Conservation (phyloP, 2,113 vertebrate species). For the Oreochromis tanganicae region DNA sequence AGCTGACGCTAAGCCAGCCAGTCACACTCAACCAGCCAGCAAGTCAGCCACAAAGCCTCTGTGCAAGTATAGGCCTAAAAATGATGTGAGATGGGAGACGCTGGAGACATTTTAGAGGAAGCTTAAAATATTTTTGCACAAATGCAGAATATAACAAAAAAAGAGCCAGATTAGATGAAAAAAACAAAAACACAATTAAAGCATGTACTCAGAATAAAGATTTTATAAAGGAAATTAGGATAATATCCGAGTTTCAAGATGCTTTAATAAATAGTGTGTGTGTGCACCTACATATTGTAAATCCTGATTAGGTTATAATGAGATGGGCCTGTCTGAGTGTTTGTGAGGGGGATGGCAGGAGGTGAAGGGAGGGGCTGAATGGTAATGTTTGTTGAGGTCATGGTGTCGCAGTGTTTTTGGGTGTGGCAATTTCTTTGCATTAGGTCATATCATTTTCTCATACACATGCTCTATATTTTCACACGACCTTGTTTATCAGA, state of each 20-base stretch:
- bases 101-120: background rate
- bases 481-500: constrained; percentile 45
- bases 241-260: background rate
- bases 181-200: background rate
- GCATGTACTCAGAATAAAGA: background rate
- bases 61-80: constrained; percentile 2
- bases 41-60: constrained; percentile 47
- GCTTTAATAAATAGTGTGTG: background rate
- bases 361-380: background rate
- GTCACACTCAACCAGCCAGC: constrained; percentile 69
- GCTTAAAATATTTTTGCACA: background rate
- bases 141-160: background rate
- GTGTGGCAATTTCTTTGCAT: background rate
- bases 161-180: background rate
- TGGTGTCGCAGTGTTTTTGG: background rate
- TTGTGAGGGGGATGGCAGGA: background rate
- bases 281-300: background rate
- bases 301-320: background rate
- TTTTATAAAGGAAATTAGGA: background rate
- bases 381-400: constrained; percentile 7
- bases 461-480: background rate
- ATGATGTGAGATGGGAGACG: background rate
- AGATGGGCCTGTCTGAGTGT: background rate
- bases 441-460: background rate
- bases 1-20: constrained; percentile 75